These are phyloP conservation scores for Athalia cordata DNA, from an alignment of 2,888 invertebrate genomes.

Conservation along the genomic window DNA sequence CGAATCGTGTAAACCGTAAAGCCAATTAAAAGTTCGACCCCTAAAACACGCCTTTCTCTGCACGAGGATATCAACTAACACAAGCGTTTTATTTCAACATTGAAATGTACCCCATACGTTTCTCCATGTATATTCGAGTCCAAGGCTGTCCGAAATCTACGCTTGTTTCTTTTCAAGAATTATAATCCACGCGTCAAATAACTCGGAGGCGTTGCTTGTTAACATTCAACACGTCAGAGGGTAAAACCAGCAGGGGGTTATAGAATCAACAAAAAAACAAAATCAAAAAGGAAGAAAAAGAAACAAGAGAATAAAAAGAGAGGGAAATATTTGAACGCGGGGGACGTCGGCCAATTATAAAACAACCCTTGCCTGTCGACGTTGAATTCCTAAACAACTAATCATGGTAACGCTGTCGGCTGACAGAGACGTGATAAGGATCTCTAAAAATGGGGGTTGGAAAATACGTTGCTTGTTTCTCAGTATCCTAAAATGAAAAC, in stretches of 20 bases:
- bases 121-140: not conserved
- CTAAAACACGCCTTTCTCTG: slow-evolving; percentile 53
- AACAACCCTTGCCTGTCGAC: slow-evolving; percentile 55
- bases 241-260: slow-evolving; percentile 53
- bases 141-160: slow-evolving; percentile 16
- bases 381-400: slow-evolving; percentile 51
- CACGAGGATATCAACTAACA: not conserved
- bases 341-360: slow-evolving; percentile 54
- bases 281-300: slow-evolving; percentile 7
- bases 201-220: slow-evolving; percentile 51
- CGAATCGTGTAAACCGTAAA: slow-evolving; percentile 60
- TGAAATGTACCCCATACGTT: not conserved
- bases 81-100: too few relatives aligned
- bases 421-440: slow-evolving; percentile 55
- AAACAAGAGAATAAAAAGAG: not conserved
- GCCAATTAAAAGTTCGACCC: slow-evolving; percentile 58
- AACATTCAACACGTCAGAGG: slow-evolving; percentile 49
- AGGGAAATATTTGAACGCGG: slow-evolving; percentile 28
- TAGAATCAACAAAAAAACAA: slow-evolving; percentile 10
- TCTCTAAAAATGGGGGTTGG: slow-evolving; percentile 46
- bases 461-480: too few relatives aligned
- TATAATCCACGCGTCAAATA: slow-evolving; percentile 47
- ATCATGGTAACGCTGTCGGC: slow-evolving; percentile 56
- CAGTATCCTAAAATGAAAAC: not conserved
- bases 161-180: slow-evolving; percentile 39